phyloP scores from a whole-genome alignment of 2,113 vertebrate species.

The Forbesichthys agassizii region DNA sequence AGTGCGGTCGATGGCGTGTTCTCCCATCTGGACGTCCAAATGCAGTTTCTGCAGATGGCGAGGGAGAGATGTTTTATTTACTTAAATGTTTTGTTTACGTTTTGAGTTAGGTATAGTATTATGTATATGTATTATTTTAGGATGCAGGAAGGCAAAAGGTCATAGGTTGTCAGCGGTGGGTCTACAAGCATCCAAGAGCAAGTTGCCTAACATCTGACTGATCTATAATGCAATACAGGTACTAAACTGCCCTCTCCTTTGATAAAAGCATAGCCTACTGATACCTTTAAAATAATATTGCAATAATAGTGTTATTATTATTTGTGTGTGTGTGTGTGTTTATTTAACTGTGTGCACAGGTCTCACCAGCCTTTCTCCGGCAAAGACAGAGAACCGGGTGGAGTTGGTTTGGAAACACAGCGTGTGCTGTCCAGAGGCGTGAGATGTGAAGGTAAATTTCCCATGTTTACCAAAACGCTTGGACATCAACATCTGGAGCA shows the following conservation, averaged over 20 bases:
- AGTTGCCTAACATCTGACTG: too few species aligned
- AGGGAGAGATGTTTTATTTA: not conserved
- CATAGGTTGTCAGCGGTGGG: too few species aligned
- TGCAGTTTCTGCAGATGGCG: slow-evolving; percentile 79
- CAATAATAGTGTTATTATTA: not conserved
- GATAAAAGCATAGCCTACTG: too few species aligned
- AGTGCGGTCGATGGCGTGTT: slow-evolving; percentile 77
- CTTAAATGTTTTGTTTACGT: not conserved
- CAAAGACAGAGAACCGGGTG: slow-evolving; percentile 80
- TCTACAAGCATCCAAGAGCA: too few species aligned
- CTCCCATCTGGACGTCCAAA: slow-evolving; percentile 86
- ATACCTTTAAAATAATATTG: too few species aligned
- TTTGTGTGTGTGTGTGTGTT: not conserved
- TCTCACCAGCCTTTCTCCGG: slow-evolving; percentile 84
- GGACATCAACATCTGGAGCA: slow-evolving; percentile 77
- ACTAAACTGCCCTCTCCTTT: too few species aligned
- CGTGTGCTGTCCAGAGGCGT: slow-evolving; percentile 81
- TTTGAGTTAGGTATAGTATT: too few species aligned
- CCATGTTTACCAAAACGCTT: slow-evolving; percentile 83
- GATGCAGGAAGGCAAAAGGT: too few species aligned
- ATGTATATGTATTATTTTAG: too few species aligned
- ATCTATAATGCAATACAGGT: too few species aligned
- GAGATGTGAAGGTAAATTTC: slow-evolving; percentile 85
- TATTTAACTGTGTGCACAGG: slow-evolving; percentile 11
- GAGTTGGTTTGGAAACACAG: slow-evolving; percentile 90